Evolutionary conservation across 2,113 vertebrate genomes (phyloP).

Genomic region (Rhinolophus ferrumequinum): DNA sequence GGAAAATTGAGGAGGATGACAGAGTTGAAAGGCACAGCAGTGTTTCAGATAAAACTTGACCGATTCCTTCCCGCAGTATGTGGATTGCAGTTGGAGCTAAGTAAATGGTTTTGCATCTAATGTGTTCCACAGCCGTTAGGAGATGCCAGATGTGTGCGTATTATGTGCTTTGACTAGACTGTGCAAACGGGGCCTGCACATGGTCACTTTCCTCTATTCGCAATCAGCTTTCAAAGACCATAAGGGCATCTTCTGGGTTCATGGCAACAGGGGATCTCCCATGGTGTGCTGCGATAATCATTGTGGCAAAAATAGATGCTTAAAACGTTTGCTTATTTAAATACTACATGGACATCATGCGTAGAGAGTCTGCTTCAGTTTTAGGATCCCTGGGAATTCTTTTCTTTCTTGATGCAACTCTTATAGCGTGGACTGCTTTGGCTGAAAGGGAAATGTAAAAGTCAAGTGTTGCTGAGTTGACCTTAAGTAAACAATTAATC

Average conservation of each 20-base stretch:
- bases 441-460: conserved; percentile 75
- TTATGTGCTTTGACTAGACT: conserved; percentile 37
- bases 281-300: not conserved
- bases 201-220: conserved; percentile 25
- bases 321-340: conserved; percentile 48
- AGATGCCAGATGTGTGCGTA: conserved; percentile 63
- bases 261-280: not conserved
- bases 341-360: not conserved
- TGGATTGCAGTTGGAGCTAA: conserved; percentile 33
- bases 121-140: conserved; percentile 51
- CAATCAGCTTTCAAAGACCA: not conserved
- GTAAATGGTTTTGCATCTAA: conserved; percentile 42
- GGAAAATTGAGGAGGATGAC: conserved; percentile 66
- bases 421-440: conserved; percentile 50
- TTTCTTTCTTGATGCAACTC: conserved; percentile 64
- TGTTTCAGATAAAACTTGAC: conserved; percentile 70
- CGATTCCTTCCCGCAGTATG: conserved; percentile 31
- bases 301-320: conserved; percentile 42
- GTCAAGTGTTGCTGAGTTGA: conserved; percentile 76
- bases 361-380: conserved; percentile 56
- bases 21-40: conserved; percentile 63
- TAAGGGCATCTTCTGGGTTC: not conserved
- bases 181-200: conserved; percentile 7
- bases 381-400: conserved; percentile 1
- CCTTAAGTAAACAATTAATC: conserved; percentile 79